Evolutionary conservation across 2,797 vertebrate genomes (phyloP).

Genomic region (Coccyzus lansbergi): DNA sequence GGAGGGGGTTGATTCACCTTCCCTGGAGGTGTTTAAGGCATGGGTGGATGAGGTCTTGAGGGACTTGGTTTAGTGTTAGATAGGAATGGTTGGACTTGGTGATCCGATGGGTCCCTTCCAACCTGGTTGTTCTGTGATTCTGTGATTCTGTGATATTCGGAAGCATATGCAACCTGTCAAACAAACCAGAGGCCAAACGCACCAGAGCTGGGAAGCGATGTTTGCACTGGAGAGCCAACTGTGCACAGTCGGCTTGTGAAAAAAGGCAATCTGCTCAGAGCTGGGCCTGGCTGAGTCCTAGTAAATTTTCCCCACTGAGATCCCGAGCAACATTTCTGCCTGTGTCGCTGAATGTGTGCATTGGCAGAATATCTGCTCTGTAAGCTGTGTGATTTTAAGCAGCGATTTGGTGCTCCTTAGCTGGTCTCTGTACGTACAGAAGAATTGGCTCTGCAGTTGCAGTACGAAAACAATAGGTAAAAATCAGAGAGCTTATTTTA

Average conservation of each 20-base stretch:
- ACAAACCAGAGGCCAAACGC: slow-evolving; percentile 40
- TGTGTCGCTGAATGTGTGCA: not conserved
- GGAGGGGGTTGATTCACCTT: too few relatives aligned
- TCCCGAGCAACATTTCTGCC: slow-evolving; percentile 22
- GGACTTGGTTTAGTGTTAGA: too few relatives aligned
- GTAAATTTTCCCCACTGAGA: slow-evolving; percentile 21
- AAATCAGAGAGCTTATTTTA: not conserved
- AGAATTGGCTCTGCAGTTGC: not conserved
- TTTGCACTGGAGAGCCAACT: slow-evolving; percentile 36
- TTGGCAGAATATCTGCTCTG: slow-evolving; percentile 11
- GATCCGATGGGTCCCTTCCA: too few relatives aligned
- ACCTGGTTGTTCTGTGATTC: too few relatives aligned
- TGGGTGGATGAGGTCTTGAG: too few relatives aligned
- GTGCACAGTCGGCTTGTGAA: not conserved
- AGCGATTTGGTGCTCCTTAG: slow-evolving; percentile 10
- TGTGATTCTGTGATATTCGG: too few relatives aligned
- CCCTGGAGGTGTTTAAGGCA: too few relatives aligned
- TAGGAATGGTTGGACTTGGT: too few relatives aligned
- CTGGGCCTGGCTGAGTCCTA: not conserved
- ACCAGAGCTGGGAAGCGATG: slow-evolving; percentile 5
- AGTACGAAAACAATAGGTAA: not conserved
- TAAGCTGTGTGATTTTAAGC: slow-evolving; percentile 32
- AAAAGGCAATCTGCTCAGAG: not conserved
- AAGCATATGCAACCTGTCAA: slow-evolving; percentile 43
- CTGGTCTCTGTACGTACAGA: slow-evolving; percentile 30